Base-by-base conservation (phyloP, 2,113 vertebrate genomes). In the Tyto alba region DNA sequence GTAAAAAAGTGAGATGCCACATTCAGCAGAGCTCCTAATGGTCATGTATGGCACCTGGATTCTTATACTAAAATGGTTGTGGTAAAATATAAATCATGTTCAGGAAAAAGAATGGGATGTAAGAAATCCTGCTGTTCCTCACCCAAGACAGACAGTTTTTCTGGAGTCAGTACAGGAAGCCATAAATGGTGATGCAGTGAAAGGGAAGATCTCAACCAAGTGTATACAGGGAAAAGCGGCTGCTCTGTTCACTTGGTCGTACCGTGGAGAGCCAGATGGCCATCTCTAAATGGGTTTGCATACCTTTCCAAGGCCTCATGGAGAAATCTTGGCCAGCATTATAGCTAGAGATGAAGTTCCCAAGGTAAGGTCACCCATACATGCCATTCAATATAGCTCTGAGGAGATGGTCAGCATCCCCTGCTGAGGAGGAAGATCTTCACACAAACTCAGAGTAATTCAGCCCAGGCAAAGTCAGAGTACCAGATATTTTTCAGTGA, bases 211-310 rank as follows among this genome's bases (percentile, higher is more conserved):
- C 36, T 63, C 26, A 56, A 2, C 25, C 14, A 10, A 78, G 32
- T 21, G 18, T 43, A 21, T 7, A 48, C 55, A 67, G 25, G 29
- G 16, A 76, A 80, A 74, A 36, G 25, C 13, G 4, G 22, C 18
- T 64, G 4, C n/a, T 87, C 32, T 56, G 2, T 82, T 76, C 38
- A 16, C 20, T 63, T 1, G 0, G 12, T 78, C 1, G 0, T n/a
- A 38, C 19, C 27, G n/a, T 36, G 20, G 32, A 66, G 7, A 69
- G 32, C 10, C 29, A 22, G 7, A 16, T 32, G 26, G 6, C 26
- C 22, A 26, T 14, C 20, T 84, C 29, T 55, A 0, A 6, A 6
- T 41, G 17, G n/a, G 34, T 6, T 89, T 32, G 23, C 0, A 1
- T 57, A 52, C 13, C 20, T 89, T 60, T 80, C 29, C 47, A 88